Percentiles rank a stretch among this genome's conserved stretches.
These are phyloP conservation scores for Drosophila nr. medialis DNA, from an alignment of 2,888 invertebrate genomes.

Conservation along the genomic window DNA sequence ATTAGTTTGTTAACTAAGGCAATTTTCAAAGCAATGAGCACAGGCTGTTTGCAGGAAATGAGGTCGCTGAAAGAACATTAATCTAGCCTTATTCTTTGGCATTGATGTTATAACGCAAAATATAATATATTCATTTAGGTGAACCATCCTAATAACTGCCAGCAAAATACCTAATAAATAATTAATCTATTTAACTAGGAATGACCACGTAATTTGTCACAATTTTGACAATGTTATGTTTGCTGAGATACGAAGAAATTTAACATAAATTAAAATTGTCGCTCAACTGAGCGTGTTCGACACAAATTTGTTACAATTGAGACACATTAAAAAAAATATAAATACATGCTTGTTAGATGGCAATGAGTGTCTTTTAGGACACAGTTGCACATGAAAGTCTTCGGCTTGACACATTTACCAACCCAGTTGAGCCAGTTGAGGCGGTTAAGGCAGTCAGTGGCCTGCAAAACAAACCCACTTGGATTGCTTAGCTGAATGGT, in stretches of 20 bases:
- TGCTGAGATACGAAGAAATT: neutral
- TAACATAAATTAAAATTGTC: no score
- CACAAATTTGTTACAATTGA: neutral
- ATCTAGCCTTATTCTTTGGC: constrained; percentile 2
- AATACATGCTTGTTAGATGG: neutral
- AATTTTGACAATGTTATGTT: neutral
- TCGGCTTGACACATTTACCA: constrained; percentile 24
- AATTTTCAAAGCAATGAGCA: constrained; percentile 36
- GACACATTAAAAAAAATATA: neutral
- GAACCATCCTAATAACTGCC: neutral
- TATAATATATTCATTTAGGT: neutral
- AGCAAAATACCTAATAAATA: neutral
- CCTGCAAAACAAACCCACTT: constrained; percentile 71
- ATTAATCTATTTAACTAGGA: neutral
- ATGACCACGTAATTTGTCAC: neutral
- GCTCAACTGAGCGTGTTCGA: neutral
- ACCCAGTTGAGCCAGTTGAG: constrained; percentile 25
- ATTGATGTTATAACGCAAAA: constrained; percentile 3
- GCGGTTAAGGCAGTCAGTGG: constrained; percentile 44
- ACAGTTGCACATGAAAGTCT: constrained; percentile 11
- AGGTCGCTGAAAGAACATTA: constrained; percentile 19
- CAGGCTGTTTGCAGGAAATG: constrained; percentile 1
- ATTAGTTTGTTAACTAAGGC: constrained; percentile 54
- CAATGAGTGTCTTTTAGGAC: constrained; percentile 5
- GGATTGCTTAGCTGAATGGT: constrained; percentile 49